Conservation (phyloP, 2,888 invertebrate species). For the Eilema sororculum region DNA sequence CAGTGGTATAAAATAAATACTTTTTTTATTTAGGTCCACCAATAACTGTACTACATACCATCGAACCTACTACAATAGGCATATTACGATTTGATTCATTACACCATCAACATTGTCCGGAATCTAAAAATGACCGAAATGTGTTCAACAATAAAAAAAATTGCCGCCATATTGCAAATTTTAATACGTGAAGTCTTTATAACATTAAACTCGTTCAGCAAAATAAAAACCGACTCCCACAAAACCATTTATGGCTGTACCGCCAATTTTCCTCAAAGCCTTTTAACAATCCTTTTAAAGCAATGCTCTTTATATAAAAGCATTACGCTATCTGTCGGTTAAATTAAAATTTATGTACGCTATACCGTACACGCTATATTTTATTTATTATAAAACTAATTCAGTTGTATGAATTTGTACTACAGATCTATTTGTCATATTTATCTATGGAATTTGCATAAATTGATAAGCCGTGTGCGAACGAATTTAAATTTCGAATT, state of each 20-base stretch:
- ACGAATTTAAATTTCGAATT: background rate
- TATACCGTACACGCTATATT: background rate
- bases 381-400: slow-evolving; percentile 15
- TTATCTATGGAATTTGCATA: background rate
- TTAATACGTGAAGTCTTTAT: background rate
- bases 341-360: slow-evolving; percentile 25
- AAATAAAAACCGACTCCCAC: slow-evolving; percentile 13
- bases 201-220: slow-evolving; percentile 6
- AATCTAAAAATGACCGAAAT: background rate
- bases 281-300: slow-evolving; percentile 24
- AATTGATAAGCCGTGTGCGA: background rate
- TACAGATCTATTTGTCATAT: background rate
- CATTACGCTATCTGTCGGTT: slow-evolving; percentile 21
- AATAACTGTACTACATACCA: too few species aligned
- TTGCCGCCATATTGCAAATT: background rate
- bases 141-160: background rate
- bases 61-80: too few species aligned
- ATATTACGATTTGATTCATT: background rate
- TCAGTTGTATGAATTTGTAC: background rate
- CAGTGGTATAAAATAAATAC: too few species aligned
- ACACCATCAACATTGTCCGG: background rate
- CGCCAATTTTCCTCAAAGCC: slow-evolving; percentile 19
- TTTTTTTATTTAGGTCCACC: too few species aligned
- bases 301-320: slow-evolving; percentile 26
- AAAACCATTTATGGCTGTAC: slow-evolving; percentile 15